phyloP scores from a whole-genome alignment of 2,113 vertebrate species.

The Gasterosteus aculeatus region DNA sequence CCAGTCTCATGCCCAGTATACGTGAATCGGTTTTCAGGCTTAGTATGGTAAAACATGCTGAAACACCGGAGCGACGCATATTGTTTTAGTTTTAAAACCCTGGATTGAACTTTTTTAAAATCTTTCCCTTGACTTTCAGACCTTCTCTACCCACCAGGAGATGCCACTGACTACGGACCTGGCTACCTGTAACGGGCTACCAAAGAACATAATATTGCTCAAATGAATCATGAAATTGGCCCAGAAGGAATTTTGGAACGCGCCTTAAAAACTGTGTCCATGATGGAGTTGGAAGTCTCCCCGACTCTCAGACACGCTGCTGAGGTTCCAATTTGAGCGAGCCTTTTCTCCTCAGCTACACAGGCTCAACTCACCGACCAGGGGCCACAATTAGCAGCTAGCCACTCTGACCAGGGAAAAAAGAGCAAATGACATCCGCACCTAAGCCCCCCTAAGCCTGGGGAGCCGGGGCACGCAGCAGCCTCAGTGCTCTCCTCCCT shows the following conservation, averaged over 20 bases:
- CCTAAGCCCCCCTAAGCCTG: constrained; percentile 82
- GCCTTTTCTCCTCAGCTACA: constrained; percentile 66
- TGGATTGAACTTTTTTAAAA: neutral
- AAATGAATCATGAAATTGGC: constrained; percentile 70
- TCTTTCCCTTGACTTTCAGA: constrained; percentile 9
- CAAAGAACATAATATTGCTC: constrained; percentile 55
- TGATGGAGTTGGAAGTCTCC: constrained; percentile 53
- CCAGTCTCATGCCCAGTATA: too few species aligned
- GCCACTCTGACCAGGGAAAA: constrained; percentile 72
- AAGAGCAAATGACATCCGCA: constrained; percentile 74
- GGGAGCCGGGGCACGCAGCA: constrained; percentile 54
- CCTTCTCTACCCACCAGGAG: constrained; percentile 4
- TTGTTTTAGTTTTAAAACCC: too few species aligned
- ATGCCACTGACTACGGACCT: neutral
- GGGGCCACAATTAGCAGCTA: constrained; percentile 81
- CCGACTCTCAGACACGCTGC: constrained; percentile 77
- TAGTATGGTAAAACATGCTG: too few species aligned
- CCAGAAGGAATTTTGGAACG: constrained; percentile 64
- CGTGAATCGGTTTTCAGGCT: too few species aligned
- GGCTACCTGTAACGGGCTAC: neutral
- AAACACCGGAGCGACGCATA: too few species aligned
- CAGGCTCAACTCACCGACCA: constrained; percentile 76
- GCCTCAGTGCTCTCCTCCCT: constrained; percentile 59
- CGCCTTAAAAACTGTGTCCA: constrained; percentile 57
- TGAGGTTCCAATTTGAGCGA: constrained; percentile 83